phyloP scores from a whole-genome alignment of 1,140 invertebrate species.

The Pachypeltis micranthus region DNA sequence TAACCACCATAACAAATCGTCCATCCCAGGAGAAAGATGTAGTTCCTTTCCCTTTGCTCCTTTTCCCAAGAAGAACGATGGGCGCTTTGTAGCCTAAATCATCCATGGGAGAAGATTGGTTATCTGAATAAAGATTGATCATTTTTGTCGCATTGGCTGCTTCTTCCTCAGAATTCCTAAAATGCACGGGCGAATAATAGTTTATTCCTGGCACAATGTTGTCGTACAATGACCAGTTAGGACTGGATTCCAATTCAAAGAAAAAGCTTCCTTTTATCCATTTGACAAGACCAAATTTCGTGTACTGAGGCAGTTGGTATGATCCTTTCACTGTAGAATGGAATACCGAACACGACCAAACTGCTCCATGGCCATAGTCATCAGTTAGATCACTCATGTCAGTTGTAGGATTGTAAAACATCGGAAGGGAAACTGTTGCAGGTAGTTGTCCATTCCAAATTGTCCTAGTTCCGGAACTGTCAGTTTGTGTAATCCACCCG shows the following conservation, averaged over 20 bases:
- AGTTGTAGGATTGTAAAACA: conserved; percentile 17
- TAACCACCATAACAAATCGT: conserved; percentile 8
- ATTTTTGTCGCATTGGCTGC: background rate
- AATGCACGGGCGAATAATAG: conserved; percentile 9
- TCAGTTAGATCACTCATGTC: background rate
- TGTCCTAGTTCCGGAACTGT: background rate
- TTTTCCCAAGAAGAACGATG: background rate
- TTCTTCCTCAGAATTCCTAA: background rate
- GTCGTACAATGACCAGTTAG: background rate
- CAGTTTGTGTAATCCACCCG: conserved; percentile 12
- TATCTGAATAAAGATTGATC: background rate
- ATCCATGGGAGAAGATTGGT: background rate
- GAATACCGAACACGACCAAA: conserved; percentile 20
- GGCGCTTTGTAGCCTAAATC: background rate
- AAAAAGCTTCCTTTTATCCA: conserved; percentile 21
- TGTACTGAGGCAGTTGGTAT: conserved; percentile 20
- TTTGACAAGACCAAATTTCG: conserved; percentile 14
- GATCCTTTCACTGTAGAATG: conserved; percentile 17
- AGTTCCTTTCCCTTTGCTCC: conserved; percentile 3
- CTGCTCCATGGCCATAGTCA: conserved; percentile 17
- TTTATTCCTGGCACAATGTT: conserved; percentile 3
- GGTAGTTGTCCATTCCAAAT: conserved; percentile 21
- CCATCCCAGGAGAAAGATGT: conserved; percentile 11
- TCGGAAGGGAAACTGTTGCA: conserved; percentile 14
- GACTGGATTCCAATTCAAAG: conserved; percentile 11